Conservation (phyloP, 2,113 vertebrate genomes). For the Physeter macrocephalus region DNA sequence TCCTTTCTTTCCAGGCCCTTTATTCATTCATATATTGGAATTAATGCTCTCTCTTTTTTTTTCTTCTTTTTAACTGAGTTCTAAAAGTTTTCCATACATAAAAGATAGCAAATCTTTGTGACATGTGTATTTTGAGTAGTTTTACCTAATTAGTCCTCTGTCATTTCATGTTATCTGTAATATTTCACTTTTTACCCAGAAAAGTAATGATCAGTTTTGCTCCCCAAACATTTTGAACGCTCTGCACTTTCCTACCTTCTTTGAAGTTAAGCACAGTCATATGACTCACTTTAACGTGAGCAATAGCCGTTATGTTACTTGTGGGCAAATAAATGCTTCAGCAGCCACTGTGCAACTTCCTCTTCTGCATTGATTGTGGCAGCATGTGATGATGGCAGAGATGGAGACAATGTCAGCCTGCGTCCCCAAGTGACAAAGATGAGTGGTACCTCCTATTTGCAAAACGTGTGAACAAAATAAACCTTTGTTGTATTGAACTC, state of each 20-base stretch:
- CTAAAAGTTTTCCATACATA: not conserved
- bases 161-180: not conserved
- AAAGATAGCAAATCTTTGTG: not conserved
- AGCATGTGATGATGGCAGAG: not conserved
- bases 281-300: not conserved
- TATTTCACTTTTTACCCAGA: not conserved
- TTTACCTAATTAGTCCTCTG: not conserved
- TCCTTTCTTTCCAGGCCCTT: not conserved
- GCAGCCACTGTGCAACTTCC: not conserved
- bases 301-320: not conserved
- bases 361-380: not conserved
- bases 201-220: not conserved
- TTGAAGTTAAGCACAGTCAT: not conserved
- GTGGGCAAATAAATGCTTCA: not conserved
- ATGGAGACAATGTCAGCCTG: not conserved
- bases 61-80: not conserved
- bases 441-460: not conserved
- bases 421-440: not conserved
- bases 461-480: not conserved
- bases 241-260: not conserved
- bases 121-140: not conserved
- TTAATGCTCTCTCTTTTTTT: not conserved
- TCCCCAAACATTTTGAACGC: not conserved
- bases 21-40: not conserved
- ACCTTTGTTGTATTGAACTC: not conserved